Conservation (phyloP, 1,140 invertebrate genomes). For the Drosophila navojoa region DNA sequence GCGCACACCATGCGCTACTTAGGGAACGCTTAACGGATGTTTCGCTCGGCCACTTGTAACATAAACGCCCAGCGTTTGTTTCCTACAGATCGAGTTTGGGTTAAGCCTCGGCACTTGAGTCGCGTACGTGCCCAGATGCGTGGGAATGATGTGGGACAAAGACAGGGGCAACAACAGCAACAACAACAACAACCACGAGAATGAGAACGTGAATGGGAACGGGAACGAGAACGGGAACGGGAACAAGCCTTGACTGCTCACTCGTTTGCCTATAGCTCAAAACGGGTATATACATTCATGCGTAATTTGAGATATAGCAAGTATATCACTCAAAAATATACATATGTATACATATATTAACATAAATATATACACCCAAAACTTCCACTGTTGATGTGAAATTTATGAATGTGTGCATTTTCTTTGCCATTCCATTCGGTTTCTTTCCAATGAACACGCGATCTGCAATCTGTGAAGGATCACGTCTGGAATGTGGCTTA, state of each 20-base stretch:
- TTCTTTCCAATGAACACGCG: slow-evolving; percentile 45
- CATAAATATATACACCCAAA: not conserved
- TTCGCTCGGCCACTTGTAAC: slow-evolving; percentile 73
- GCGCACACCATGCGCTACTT: slow-evolving; percentile 53
- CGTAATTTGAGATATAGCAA: not conserved
- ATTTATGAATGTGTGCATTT: slow-evolving; percentile 71
- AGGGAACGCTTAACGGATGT: slow-evolving; percentile 77
- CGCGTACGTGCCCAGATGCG: slow-evolving; percentile 80
- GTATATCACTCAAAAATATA: too few relatives aligned
- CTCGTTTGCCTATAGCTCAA: not conserved
- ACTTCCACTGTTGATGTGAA: slow-evolving; percentile 50
- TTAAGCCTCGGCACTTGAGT: slow-evolving; percentile 38
- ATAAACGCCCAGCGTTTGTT: slow-evolving; percentile 75
- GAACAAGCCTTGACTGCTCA: not conserved
- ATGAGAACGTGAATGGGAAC: not conserved
- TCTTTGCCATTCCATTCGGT: slow-evolving; percentile 33
- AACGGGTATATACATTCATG: slow-evolving; percentile 1
- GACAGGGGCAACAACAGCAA: slow-evolving; percentile 19
- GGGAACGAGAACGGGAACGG: not conserved
- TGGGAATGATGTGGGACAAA: slow-evolving; percentile 68
- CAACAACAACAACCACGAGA: not conserved
- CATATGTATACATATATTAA: too few relatives aligned
- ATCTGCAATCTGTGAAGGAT: slow-evolving; percentile 78
- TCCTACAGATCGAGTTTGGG: slow-evolving; percentile 48
- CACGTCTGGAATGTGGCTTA: slow-evolving; percentile 80